Conservation (phyloP, 2,797 vertebrate species). For the Anomalospiza imberbis region DNA sequence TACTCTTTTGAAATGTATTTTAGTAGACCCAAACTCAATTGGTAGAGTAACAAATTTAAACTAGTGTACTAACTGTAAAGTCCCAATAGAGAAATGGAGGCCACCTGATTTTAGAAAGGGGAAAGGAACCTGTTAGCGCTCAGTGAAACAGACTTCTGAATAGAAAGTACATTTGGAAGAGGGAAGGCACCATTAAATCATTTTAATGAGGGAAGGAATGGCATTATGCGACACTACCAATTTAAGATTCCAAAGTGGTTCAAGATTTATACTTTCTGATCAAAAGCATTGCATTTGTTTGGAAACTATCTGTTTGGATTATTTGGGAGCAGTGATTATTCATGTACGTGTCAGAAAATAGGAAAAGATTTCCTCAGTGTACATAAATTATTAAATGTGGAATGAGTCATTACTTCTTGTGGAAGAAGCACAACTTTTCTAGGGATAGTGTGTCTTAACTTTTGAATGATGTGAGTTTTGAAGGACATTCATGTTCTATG, state of each 20-base stretch:
- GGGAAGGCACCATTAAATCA: neutral
- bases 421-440: neutral
- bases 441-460: neutral
- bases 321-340: neutral
- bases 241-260: neutral
- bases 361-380: neutral
- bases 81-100: neutral
- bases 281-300: neutral
- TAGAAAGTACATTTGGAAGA: neutral
- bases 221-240: neutral
- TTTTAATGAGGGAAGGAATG: neutral
- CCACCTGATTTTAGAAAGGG: neutral
- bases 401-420: neutral
- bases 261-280: neutral
- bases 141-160: neutral
- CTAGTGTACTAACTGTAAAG: neutral
- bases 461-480: neutral
- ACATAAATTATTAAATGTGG: neutral
- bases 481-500: neutral
- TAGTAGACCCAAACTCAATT: neutral
- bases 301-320: neutral
- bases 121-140: neutral
- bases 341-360: neutral
- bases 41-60: neutral
- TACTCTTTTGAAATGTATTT: neutral